Base-by-base conservation (phyloP, 2,113 vertebrate species). In the Drymodes brunneopygia region DNA sequence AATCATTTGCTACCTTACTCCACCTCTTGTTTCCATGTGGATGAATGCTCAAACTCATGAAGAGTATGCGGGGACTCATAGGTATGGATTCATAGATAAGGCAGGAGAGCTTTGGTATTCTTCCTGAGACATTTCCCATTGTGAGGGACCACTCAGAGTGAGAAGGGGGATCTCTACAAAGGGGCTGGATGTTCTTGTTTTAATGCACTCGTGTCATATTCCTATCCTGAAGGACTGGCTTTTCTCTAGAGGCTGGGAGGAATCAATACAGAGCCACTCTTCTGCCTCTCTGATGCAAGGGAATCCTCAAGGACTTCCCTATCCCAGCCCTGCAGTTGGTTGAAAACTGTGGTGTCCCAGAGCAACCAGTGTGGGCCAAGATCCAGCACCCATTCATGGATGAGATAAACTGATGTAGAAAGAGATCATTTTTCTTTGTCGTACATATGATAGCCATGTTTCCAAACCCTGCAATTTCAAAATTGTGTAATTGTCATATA, bases 401-500 rank as follows among this genome's bases (percentile, higher is more conserved):
- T 21, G 60, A 88, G 51, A 83, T 31, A 47, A 56, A 45, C 44
- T 71, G 78, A 72, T 88, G 47, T 11, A 92, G 84, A 67, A 69
- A 85, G 17, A 53, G 28, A 82, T 3, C 4, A 15, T 83, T 94
- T 96, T 90, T 78, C 36, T 71, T 87, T 80, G 65, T 58, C 5
- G 0, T 83, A 57, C 2, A 1, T 93, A 86, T 42, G 53, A 86
- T 81, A 73, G 91, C 81, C 66, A 58, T 93, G 79, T 85, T 95
- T 94, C 53, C 56, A 95, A 95, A 90, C 65, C 80, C 93, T 93
- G 82, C 78, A 89, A 96, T 95, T 95, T 94, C 92, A 89, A 69
- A 86, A 58, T 92, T 92, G 94, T 87, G 81, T 97, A 88, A 95
- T 97, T 94, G 73, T 95, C 82, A 51, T 81, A 57, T 84, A 79